These are phyloP conservation scores for Enteromius mattozi DNA, from an alignment of 2,797 vertebrate species.

Conservation along the genomic window DNA sequence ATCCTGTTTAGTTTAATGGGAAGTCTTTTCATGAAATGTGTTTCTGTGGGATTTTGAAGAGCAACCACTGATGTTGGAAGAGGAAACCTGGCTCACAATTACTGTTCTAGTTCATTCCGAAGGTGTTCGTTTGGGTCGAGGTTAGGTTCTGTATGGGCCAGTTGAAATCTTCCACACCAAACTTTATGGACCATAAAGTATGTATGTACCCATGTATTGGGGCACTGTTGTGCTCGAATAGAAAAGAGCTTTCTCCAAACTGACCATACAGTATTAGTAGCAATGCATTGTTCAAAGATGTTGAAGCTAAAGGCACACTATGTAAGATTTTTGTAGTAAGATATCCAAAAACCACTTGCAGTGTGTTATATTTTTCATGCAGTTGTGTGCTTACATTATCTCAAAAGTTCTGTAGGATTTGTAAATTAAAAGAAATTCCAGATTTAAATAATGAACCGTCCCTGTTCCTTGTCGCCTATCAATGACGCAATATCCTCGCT, in stretches of 20 bases:
- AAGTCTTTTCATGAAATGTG: background rate
- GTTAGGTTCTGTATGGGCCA: background rate
- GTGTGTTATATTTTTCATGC: too few species aligned
- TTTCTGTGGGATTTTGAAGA: background rate
- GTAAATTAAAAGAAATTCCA: too few species aligned
- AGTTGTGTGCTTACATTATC: too few species aligned
- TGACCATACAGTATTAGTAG: background rate
- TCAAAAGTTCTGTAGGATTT: too few species aligned
- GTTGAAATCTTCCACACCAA: background rate
- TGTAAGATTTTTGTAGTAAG: too few species aligned
- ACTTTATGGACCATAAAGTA: background rate
- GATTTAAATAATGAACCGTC: too few species aligned
- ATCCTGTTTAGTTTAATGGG: too few species aligned
- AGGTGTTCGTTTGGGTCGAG: background rate
- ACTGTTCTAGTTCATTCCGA: background rate
- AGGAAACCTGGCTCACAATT: too few species aligned
- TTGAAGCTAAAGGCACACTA: too few species aligned
- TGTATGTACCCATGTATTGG: background rate
- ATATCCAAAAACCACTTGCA: too few species aligned
- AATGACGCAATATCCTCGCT: too few species aligned
- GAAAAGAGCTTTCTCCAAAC: background rate
- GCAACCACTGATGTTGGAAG: background rate
- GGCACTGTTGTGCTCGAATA: background rate
- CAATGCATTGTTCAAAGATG: background rate
- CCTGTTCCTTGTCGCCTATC: too few species aligned